Evolutionary conservation across 2,888 invertebrate species (phyloP).

Genomic region (Polydrusus pterygomalis): DNA sequence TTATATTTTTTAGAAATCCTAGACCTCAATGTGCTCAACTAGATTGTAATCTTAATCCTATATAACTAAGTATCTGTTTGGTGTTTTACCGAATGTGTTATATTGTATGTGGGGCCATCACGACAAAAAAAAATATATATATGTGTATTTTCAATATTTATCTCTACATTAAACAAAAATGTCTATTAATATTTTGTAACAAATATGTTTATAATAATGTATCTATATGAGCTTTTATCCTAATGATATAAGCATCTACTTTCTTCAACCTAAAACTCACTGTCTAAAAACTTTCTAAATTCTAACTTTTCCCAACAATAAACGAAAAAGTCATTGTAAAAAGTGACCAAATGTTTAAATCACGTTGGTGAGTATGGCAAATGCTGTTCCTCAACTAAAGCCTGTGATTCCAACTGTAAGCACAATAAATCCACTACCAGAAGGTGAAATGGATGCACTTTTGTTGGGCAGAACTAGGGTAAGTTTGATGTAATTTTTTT

Average conservation of each 20-base stretch:
- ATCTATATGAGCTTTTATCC: background rate
- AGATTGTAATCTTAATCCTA: constrained; percentile 45
- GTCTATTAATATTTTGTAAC: constrained; percentile 23
- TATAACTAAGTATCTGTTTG: constrained; percentile 46
- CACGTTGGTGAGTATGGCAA: constrained; percentile 62
- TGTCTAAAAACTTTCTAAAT: constrained; percentile 7
- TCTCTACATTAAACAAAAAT: constrained; percentile 17
- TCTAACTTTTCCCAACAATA: constrained; percentile 14
- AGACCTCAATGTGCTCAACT: constrained; percentile 51
- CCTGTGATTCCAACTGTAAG: constrained; percentile 77
- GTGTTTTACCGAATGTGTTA: constrained; percentile 47
- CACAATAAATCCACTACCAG: constrained; percentile 73
- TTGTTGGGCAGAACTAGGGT: constrained; percentile 86
- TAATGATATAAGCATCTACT: background rate
- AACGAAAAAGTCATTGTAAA: constrained; percentile 15
- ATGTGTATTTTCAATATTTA: constrained; percentile 30
- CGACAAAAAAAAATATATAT: constrained; percentile 13
- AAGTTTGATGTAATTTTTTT: constrained; percentile 71
- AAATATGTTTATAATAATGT: background rate
- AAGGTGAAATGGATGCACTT: constrained; percentile 87
- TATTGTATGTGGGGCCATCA: constrained; percentile 45
- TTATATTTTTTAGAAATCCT: constrained; percentile 59
- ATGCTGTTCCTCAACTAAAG: constrained; percentile 72
- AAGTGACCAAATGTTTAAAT: constrained; percentile 35
- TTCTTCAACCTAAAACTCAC: background rate